These are phyloP conservation scores for Urocyon cinereoargenteus DNA, from an alignment of 2,797 vertebrate genomes.

Conservation along the genomic window DNA sequence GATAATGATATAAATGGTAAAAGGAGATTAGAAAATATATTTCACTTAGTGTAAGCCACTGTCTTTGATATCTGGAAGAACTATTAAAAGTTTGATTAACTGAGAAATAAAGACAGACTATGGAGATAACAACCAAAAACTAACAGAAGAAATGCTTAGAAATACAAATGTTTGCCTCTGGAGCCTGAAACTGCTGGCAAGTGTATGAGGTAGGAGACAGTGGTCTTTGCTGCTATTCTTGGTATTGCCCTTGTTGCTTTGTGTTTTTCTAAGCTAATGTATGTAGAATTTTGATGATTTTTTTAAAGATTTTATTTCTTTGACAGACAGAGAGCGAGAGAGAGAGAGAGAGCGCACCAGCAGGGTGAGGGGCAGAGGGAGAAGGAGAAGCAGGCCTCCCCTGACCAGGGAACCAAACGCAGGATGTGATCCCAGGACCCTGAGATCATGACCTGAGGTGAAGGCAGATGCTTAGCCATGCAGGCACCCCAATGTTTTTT, in stretches of 20 bases:
- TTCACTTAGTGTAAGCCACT: neutral
- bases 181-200: neutral
- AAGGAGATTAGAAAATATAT: neutral
- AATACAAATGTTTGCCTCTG: neutral
- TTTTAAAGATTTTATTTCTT: too few species aligned
- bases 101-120: neutral
- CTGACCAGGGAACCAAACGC: too few species aligned
- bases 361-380: too few species aligned
- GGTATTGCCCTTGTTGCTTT: neutral
- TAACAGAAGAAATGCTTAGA: neutral
- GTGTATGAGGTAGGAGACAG: neutral
- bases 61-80: neutral
- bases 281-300: neutral
- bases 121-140: neutral
- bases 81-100: neutral
- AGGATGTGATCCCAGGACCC: too few species aligned
- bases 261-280: neutral
- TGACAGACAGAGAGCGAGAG: too few species aligned
- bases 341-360: too few species aligned
- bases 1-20: neutral
- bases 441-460: too few species aligned
- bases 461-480: too few species aligned
- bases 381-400: too few species aligned
- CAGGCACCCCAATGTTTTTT: too few species aligned
- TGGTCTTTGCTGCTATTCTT: neutral